Evolutionary conservation across 2,797 vertebrate genomes (phyloP).

Genomic region (Paguma larvata): DNA sequence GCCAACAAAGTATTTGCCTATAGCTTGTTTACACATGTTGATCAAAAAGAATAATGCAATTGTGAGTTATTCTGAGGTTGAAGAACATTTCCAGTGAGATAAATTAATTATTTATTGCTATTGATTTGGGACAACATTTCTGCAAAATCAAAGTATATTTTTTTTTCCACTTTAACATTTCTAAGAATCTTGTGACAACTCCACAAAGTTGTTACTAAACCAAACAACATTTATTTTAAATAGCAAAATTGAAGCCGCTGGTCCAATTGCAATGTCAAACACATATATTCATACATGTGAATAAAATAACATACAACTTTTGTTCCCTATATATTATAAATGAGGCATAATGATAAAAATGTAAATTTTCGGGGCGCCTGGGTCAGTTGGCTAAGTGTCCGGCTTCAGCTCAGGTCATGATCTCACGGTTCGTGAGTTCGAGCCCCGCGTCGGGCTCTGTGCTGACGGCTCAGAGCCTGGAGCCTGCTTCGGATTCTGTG

Average conservation of each 20-base stretch:
- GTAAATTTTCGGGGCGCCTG: no score
- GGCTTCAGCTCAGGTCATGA: no score
- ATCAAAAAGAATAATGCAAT: constrained; percentile 72
- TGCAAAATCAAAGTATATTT: constrained; percentile 61
- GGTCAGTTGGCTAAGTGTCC: no score
- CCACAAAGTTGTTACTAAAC: background rate
- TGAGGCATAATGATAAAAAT: background rate
- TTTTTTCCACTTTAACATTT: constrained; percentile 61
- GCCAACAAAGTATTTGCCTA: constrained; percentile 51
- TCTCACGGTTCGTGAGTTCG: no score
- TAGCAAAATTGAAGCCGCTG: constrained; percentile 25
- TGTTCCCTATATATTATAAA: background rate
- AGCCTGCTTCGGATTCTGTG: no score
- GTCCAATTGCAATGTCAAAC: constrained; percentile 16
- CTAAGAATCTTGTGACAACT: constrained; percentile 55
- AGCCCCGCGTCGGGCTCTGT: no score
- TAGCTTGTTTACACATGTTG: constrained; percentile 59
- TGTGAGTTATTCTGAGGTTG: constrained; percentile 40
- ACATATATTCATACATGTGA: constrained; percentile 4
- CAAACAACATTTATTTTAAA: constrained; percentile 40
- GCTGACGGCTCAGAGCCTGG: no score
- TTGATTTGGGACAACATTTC: constrained; percentile 65
- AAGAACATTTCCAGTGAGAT: constrained; percentile 63
- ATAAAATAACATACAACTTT: background rate
- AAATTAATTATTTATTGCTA: constrained; percentile 66